Evolutionary conservation across 2,797 vertebrate species (phyloP), one percentile per base, ranked within the genome.

Genomic region (Pachyuromys duprasi): DNA sequence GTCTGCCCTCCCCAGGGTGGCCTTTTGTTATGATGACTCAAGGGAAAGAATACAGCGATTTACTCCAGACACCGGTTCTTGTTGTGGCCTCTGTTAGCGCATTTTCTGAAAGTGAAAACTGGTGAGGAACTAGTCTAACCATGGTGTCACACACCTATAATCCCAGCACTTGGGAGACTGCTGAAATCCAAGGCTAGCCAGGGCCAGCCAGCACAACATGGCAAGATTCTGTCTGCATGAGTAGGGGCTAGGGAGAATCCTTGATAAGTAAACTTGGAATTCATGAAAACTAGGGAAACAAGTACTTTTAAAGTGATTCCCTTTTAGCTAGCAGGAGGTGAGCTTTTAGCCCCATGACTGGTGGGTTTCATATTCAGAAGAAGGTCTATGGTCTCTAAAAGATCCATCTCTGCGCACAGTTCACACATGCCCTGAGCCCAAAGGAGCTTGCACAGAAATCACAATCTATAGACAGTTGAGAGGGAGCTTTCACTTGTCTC

Each of bases 401-500:
- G 65, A 86, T 18, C n/a, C 60, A 49, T 39, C 33, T 84, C 28
- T 69, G 4, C 84, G 31, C 65, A 57, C 13, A 49, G 22, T 65
- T 76, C 63, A 45, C 83, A 93, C 20, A 84, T 55, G 13, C 42
- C 33, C 12, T 9, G 65, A n/a, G 4, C 26, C 75, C 86, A 28
- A 81, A 55, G 57, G 42, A 89, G 3, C 63, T 60, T n/a, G 39
- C 49, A 33, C 24, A 57, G 49, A 81, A 75, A 70, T 57, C 65
- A 86, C 20, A 36, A 65, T 81, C 87, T 45, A 8, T 75, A 72
- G 75, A 82, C 75, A 24, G 78, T 17, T 62, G 15, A 26, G 76
- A 93, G 42, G 76, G 26, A 96, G n/a, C 76, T 53, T 92, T 70
- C 36, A 92, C 49, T 80, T 70, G 55, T 57, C 13, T 57, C 17